Evolutionary conservation across 1,140 invertebrate species (phyloP).

Genomic region (Drosophila prosaltans): DNA sequence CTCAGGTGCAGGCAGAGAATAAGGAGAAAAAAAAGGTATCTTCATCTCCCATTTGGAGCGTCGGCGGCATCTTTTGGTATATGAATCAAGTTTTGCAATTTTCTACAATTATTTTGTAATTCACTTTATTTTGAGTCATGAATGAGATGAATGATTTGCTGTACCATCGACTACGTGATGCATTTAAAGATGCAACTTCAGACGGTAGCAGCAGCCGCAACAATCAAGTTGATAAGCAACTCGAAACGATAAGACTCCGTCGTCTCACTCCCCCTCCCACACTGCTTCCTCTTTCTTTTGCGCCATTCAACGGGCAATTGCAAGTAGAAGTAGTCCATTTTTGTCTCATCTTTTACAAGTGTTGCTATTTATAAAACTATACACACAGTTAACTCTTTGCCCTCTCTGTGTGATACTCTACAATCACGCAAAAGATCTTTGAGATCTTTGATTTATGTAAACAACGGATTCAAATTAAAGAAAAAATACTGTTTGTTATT

Average conservation of each 20-base stretch:
- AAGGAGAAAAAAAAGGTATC: constrained; percentile 10
- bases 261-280: background rate
- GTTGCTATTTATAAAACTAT: constrained; percentile 5
- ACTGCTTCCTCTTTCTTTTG: background rate
- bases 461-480: too few relatives aligned
- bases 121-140: constrained; percentile 1
- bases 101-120: constrained; percentile 6
- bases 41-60: constrained; percentile 8
- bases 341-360: constrained; percentile 8
- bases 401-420: background rate
- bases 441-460: background rate
- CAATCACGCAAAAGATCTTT: background rate
- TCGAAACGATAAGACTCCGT: background rate
- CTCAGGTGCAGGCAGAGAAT: constrained; percentile 33
- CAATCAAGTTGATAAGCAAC: constrained; percentile 6
- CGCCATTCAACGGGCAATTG: constrained; percentile 7
- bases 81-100: constrained; percentile 5
- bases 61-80: constrained; percentile 7
- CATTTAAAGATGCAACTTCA: constrained; percentile 5
- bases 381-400: constrained; percentile 5
- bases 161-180: background rate
- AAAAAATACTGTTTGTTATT: too few relatives aligned
- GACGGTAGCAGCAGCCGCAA: background rate
- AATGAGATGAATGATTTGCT: constrained; percentile 1
- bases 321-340: constrained; percentile 11